These are phyloP conservation scores for Dendroctonus ponderosae DNA, from an alignment of 1,140 invertebrate genomes.

Conservation along the genomic window DNA sequence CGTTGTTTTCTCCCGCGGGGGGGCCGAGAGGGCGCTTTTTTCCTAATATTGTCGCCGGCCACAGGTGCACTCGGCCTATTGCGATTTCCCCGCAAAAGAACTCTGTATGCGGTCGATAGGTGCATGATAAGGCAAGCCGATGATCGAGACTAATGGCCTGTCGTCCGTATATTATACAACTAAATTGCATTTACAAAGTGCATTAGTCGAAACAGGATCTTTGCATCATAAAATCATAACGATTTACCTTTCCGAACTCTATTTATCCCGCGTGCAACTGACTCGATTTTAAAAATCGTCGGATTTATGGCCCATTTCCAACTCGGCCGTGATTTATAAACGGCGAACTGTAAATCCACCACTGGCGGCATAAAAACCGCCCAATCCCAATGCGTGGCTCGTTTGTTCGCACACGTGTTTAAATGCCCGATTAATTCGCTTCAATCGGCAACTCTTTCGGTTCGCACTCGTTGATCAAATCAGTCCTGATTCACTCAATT, in stretches of 20 bases:
- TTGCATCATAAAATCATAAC: slow-evolving; percentile 37
- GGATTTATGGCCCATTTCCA: slow-evolving; percentile 35
- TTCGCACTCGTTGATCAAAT: background rate
- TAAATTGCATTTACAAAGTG: slow-evolving; percentile 34
- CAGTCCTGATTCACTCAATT: background rate
- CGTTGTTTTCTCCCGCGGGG: too few species aligned
- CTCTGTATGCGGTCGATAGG: too few species aligned
- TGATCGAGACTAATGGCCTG: background rate
- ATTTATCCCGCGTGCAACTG: slow-evolving; percentile 37
- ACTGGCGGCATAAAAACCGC: slow-evolving; percentile 6
- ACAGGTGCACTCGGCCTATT: too few species aligned
- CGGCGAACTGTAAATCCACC: slow-evolving; percentile 23
- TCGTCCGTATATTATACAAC: slow-evolving; percentile 27
- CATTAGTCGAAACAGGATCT: slow-evolving; percentile 35
- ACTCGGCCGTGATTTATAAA: slow-evolving; percentile 31
- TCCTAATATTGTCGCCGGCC: too few species aligned
- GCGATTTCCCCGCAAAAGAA: too few species aligned
- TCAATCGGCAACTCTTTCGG: background rate
- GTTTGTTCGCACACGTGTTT: slow-evolving; percentile 8
- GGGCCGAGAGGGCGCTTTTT: too few species aligned
- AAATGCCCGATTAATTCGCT: background rate
- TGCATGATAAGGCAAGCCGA: too few species aligned
- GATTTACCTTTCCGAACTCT: slow-evolving; percentile 37
- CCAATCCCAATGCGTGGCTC: background rate
- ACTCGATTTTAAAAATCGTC: slow-evolving; percentile 35